Evolutionary conservation across 2,888 invertebrate genomes (phyloP).

Genomic region (Drosophila eohydei): DNA sequence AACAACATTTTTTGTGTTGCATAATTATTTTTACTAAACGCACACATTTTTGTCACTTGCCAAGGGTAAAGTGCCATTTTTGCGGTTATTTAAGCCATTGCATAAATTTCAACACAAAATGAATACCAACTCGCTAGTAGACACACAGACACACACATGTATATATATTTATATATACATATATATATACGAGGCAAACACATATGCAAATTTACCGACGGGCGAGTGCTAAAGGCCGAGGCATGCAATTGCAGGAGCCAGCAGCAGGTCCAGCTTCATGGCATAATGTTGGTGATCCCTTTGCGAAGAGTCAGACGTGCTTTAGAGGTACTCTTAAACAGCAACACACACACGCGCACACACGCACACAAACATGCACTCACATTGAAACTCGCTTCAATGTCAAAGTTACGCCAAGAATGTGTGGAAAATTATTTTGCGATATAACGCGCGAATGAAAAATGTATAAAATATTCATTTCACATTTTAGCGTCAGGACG

Average conservation of each 20-base stretch:
- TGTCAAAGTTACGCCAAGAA: conserved; percentile 68
- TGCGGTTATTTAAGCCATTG: conserved; percentile 79
- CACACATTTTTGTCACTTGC: conserved; percentile 67
- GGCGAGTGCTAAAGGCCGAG: conserved; percentile 45
- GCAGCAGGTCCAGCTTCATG: conserved; percentile 45
- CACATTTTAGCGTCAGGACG: conserved; percentile 27
- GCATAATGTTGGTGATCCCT: conserved; percentile 53
- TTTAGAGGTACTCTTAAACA: conserved; percentile 50
- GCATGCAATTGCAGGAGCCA: conserved; percentile 71
- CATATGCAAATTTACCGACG: conserved; percentile 69
- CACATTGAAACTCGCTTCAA: conserved; percentile 53
- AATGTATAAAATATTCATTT: conserved; percentile 75
- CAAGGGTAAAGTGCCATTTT: conserved; percentile 72
- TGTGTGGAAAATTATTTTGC: conserved; percentile 72
- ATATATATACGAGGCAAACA: conserved; percentile 29
- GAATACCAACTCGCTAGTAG: conserved; percentile 40
- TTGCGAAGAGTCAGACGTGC: conserved; percentile 52
- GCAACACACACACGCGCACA: conserved; percentile 9
- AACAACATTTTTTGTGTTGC: conserved; percentile 38
- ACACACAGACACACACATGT: conserved; percentile 21
- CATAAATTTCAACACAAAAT: conserved; percentile 72
- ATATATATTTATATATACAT: not conserved
- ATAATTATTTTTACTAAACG: conserved; percentile 73
- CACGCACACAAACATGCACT: conserved; percentile 14
- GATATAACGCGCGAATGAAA: conserved; percentile 72